Percentiles rank a stretch among this genome's conserved stretches.
These are phyloP conservation scores for Marronus borbonicus DNA, from an alignment of 2,888 invertebrate species.

Conservation along the genomic window DNA sequence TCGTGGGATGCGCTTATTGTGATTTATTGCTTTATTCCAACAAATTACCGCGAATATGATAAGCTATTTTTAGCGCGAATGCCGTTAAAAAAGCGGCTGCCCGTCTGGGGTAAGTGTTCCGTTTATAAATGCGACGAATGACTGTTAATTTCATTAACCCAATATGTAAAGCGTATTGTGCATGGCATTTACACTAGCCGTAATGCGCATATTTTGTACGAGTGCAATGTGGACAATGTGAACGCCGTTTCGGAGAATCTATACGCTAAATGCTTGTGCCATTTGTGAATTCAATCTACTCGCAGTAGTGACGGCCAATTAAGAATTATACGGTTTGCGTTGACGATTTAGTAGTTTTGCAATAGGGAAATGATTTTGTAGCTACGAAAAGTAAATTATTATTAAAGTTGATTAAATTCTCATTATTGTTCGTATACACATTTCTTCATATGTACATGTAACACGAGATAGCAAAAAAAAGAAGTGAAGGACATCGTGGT, in stretches of 20 bases:
- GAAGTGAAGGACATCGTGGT: too few species aligned
- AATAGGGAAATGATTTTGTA: too few species aligned
- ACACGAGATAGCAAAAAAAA: too few species aligned
- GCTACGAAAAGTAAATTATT: too few species aligned
- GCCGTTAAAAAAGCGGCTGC: conserved; percentile 26
- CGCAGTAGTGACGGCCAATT: too few species aligned
- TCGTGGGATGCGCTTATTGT: conserved; percentile 39
- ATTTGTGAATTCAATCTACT: too few species aligned
- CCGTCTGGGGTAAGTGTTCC: conserved; percentile 32
- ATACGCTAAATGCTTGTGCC: too few species aligned
- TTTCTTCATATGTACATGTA: too few species aligned
- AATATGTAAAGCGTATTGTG: not conserved
- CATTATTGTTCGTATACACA: too few species aligned
- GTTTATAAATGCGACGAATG: conserved; percentile 6
- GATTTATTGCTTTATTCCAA: conserved; percentile 46
- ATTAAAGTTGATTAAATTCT: too few species aligned
- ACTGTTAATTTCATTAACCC: conserved; percentile 19
- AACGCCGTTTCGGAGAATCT: not conserved
- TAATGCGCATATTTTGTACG: not conserved
- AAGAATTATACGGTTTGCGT: too few species aligned
- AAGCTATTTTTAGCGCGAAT: conserved; percentile 44
- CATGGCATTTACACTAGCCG: conserved; percentile 1
- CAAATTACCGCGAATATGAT: conserved; percentile 28
- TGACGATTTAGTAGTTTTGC: too few species aligned
- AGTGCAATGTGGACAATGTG: not conserved